A percentile compares a stretch with the other conserved stretches of the same genome.
Conservation (phyloP, 2,888 invertebrate species). For the Troides oblongomaculatus region DNA sequence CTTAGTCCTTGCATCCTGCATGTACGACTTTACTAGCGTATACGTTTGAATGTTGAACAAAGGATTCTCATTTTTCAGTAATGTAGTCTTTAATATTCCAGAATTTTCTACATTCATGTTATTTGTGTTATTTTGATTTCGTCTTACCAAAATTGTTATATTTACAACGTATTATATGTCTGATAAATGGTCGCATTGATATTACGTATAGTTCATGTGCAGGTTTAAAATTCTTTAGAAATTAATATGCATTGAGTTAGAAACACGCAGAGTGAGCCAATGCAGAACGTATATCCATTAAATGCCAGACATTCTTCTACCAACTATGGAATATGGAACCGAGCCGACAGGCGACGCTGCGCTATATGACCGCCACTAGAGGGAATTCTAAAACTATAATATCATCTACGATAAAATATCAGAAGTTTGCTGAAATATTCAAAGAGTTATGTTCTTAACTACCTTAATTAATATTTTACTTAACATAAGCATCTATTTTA, state of each 20-base stretch:
- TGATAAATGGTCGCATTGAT: not conserved
- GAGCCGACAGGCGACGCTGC: conserved; percentile 41
- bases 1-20: conserved; percentile 33
- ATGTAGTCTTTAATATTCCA: not conserved
- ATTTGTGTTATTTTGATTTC: not conserved
- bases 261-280: conserved; percentile 57
- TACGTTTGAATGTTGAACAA: conserved; percentile 5
- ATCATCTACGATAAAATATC: conserved; percentile 30
- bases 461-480: too few relatives aligned
- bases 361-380: conserved; percentile 48
- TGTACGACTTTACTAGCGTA: conserved; percentile 16
- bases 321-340: conserved; percentile 63
- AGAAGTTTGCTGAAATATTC: conserved; percentile 19
- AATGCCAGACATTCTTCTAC: conserved; percentile 56
- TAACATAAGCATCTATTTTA: too few relatives aligned
- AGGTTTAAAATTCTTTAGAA: conserved; percentile 19
- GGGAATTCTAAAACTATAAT: conserved; percentile 53
- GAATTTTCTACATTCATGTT: not conserved
- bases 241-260: conserved; percentile 25
- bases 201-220: not conserved
- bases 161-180: not conserved
- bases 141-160: not conserved
- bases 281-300: conserved; percentile 51
- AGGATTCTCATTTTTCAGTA: not conserved
- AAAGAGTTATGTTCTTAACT: not conserved